Evolutionary conservation across 2,797 vertebrate species (phyloP).

Genomic region (Pipistrellus pygmaeus): DNA sequence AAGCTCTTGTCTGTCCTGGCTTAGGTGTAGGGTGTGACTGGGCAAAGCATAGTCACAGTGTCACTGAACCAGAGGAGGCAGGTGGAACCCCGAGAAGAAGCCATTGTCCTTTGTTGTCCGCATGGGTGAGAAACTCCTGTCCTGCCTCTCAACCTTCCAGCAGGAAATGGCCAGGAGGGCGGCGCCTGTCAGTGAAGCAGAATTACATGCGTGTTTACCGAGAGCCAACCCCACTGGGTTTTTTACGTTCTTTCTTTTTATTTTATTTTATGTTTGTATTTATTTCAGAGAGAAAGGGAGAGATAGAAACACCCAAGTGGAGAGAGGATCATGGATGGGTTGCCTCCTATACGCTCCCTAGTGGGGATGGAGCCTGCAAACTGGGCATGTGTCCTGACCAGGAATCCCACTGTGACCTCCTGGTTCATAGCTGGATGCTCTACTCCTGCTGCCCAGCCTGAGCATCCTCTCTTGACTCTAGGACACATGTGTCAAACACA

Average conservation of each 20-base stretch:
- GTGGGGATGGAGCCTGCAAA: neutral
- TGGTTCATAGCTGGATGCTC: neutral
- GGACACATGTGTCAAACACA: too few relatives aligned
- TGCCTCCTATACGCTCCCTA: neutral
- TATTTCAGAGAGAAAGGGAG: neutral
- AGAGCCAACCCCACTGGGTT: neutral
- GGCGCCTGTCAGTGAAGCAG: neutral
- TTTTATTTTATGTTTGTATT: too few relatives aligned
- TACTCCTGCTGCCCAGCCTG: rapidly evolving
- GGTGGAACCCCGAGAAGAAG: neutral
- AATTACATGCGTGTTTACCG: neutral
- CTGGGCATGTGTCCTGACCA: neutral
- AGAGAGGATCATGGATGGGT: neutral
- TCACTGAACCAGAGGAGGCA: neutral
- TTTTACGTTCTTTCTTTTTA: neutral
- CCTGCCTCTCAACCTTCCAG: neutral
- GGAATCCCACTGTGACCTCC: neutral
- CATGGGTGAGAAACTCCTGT: neutral
- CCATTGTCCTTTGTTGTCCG: rapidly evolving
- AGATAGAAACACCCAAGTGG: neutral
- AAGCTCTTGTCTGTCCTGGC: neutral
- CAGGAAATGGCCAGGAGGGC: neutral
- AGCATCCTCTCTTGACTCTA: neutral
- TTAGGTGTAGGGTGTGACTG: neutral
- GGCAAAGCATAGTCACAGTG: neutral